Percentiles rank a stretch among this genome's conserved stretches.
Evolutionary conservation across 2,888 invertebrate species (phyloP).

Genomic region (Dicycla oo): DNA sequence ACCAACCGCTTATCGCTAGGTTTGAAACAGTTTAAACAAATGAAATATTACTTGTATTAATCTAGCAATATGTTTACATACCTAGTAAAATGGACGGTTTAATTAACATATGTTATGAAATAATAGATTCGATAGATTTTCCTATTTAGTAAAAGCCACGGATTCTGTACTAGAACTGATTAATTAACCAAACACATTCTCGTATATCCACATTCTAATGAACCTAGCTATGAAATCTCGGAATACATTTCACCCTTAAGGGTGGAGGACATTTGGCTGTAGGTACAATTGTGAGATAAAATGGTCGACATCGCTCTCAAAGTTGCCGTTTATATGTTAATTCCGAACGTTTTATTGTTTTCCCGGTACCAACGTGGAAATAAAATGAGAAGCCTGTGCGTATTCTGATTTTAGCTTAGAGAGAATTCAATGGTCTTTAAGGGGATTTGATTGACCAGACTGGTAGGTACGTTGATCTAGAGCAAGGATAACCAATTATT

Average conservation of each 20-base stretch:
- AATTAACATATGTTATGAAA: background rate
- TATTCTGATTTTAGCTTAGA: conserved; percentile 42
- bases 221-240: conserved; percentile 49
- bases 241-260: conserved; percentile 53
- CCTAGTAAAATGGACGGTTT: background rate
- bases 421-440: conserved; percentile 37
- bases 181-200: conserved; percentile 48
- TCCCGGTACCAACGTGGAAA: conserved; percentile 63
- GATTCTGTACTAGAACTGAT: conserved; percentile 17
- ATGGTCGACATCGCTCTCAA: conserved; percentile 53
- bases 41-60: background rate
- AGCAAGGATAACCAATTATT: too few species aligned
- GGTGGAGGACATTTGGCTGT: conserved; percentile 52
- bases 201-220: conserved; percentile 41
- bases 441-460: conserved; percentile 9
- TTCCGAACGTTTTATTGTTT: conserved; percentile 75
- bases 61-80: background rate
- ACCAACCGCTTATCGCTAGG: background rate
- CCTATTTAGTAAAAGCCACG: background rate
- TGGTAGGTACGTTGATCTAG: background rate
- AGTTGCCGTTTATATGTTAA: conserved; percentile 76
- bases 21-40: background rate
- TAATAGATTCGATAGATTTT: background rate
- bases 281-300: conserved; percentile 54
- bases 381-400: conserved; percentile 55